Evolutionary conservation across 2,888 invertebrate genomes (phyloP), one percentile per base, ranked within the genome.

Genomic region (Ichneumoninae sp.): DNA sequence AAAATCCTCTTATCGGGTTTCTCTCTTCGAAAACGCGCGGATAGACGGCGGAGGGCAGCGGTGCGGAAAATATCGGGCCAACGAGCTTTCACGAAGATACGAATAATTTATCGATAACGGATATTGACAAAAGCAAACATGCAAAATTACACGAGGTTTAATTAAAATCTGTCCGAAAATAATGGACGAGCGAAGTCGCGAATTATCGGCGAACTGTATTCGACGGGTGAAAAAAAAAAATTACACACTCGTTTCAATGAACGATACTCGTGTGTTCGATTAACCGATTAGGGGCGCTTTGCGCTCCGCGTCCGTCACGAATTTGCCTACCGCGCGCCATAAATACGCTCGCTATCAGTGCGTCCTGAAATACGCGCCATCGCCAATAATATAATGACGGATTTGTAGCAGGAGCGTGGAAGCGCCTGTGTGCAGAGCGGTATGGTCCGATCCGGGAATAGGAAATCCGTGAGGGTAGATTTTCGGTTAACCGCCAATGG

Each of bases 401-500:
- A 85, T 85, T 85, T 76, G 66, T 80, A 70, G 69, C 71, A 62
- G 47, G 50, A 19, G 47, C 16, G 26, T 3, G 26, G 7, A 16
- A n/a, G 68, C 30, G 22, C 19, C 19, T 79, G 40, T 30, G 47
- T 16, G 57, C 3, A 26, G 75, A 54, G 72, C 19, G 72, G 80
- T 76, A 82, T 80, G 82, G 80, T 54, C 1, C 44, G 60, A 68
- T 36, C 68, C 47, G 69, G 30, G 16, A 36, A 50, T 60, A 47
- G 79, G 79, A 79, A 69, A 85, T 77, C 71, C 72, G 52, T 26
- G 72, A 76, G 71, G 79, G 66, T 66, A 26, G 80, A 78, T 84
- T 82, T 85, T 85, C 75, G 82, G 80, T 85, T 22, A 80, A 85
- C 82, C 85, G 47, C 82, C 79, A 47, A 54, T 40, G 77, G 62